Evolutionary conservation across 2,113 vertebrate species (phyloP).

Genomic region (Megaleporinus macrocephalus): DNA sequence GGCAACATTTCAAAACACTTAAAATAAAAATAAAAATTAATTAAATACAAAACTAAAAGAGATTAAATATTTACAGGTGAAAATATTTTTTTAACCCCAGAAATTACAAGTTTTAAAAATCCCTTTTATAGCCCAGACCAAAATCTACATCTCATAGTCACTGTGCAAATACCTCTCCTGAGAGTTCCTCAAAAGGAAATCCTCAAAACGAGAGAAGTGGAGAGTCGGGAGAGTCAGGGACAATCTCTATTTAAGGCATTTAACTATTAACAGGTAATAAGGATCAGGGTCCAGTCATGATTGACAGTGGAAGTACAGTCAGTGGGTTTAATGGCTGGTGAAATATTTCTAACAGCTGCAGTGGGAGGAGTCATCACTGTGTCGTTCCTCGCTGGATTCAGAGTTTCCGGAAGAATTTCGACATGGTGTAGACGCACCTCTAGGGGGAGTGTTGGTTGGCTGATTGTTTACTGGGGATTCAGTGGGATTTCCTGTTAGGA

Average conservation of each 20-base stretch:
- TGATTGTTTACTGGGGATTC: conserved; percentile 66
- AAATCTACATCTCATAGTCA: neutral
- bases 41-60: conserved; percentile 42
- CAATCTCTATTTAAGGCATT: neutral
- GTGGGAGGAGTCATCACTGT: conserved; percentile 48
- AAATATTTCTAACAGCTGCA: conserved; percentile 59
- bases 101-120: neutral
- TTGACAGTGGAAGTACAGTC: neutral
- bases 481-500: conserved; percentile 75
- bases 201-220: neutral
- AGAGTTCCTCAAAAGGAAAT: neutral
- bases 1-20: neutral
- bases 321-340: neutral
- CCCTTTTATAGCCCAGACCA: conserved; percentile 18
- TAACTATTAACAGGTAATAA: neutral
- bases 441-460: neutral
- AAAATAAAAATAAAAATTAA: neutral
- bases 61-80: conserved; percentile 36
- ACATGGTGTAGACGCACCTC: neutral
- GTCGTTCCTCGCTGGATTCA: conserved; percentile 43
- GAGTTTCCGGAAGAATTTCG: conserved; percentile 27
- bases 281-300: neutral
- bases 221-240: neutral
- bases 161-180: conserved; percentile 31
- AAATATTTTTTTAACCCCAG: neutral